Conservation (phyloP, 2,797 vertebrate species). For the Erithacus rubecula region DNA sequence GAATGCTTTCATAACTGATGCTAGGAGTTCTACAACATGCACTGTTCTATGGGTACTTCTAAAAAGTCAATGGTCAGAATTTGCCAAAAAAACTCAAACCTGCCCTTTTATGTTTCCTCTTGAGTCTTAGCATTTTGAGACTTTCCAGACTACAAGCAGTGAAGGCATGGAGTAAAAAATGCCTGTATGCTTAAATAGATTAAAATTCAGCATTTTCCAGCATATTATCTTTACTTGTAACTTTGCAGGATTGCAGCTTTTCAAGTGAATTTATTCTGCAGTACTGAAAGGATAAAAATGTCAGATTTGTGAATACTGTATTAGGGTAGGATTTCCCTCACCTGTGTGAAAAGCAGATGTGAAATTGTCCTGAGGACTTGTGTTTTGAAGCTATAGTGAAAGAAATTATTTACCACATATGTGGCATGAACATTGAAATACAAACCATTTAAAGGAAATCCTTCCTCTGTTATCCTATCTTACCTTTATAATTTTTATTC, state of each 20-base stretch:
- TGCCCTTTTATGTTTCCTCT: background rate
- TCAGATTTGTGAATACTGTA: background rate
- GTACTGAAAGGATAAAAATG: background rate
- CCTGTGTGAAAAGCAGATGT: background rate
- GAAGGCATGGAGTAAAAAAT: background rate
- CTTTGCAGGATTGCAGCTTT: background rate
- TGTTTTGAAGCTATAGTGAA: background rate
- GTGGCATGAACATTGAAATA: background rate
- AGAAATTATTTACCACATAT: slow-evolving; percentile 18
- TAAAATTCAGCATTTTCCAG: background rate
- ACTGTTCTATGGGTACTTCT: background rate
- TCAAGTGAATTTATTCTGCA: background rate
- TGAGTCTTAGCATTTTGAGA: background rate
- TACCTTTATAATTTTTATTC: background rate
- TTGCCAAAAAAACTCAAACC: background rate
- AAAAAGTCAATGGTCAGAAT: background rate
- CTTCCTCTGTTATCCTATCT: background rate
- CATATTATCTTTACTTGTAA: background rate
- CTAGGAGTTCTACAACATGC: background rate
- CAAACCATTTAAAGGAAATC: background rate
- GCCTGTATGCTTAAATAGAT: background rate
- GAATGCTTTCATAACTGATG: background rate
- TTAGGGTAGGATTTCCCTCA: background rate
- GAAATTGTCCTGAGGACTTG: background rate
- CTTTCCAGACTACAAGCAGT: background rate